Evolutionary conservation across 2,797 vertebrate genomes (phyloP), one percentile per base, ranked within the genome.

Genomic region (Anabas testudineus): DNA sequence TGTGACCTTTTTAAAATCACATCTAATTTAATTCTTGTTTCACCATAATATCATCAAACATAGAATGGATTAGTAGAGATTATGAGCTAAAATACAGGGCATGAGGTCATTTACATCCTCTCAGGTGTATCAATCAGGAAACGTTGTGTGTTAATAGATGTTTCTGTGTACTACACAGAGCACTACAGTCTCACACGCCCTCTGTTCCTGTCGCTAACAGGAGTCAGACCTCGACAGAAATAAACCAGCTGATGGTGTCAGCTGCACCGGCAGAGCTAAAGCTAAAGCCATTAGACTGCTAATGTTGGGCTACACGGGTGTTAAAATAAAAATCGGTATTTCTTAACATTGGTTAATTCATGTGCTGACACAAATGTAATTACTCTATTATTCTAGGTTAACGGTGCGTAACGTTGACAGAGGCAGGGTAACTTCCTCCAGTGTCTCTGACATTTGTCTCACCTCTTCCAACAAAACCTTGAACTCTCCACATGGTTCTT

Each of bases 401-500:
- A 26, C 19, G 26, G 18, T 18, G 16, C 39, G 39, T 18, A 41
- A 24, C 24, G 24, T 32, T 32, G 32, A 19, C n/a, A 43, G 18
- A 13, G 3, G 14, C 16, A 42, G 8, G 7, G 28, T 24, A 10
- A 5, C 21, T 48, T 55, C 19, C 5, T 21, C 18, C 2, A 0
- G 9, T 16, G 32, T 48, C 37, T 37, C 0, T 47, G 36, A 41
- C 52, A 60, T 49, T 60, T 37, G 10, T 48, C 91, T 92, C 80
- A 95, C 94, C 93, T 93, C 94, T 87, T 41, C 90, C 90, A 2
- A 92, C 72, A 3, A 93, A 68, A 32, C 89, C 91, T 3, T 93
- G 89, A 36, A 94, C 51, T 80, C 93, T 79, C 93, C 93, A 95
- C 94, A 95, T 95, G 56, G n/a, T 80, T 58, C 10, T 21, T 71